These are phyloP conservation scores for Hypsopygia costalis DNA, from an alignment of 2,888 invertebrate genomes.

Conservation along the genomic window DNA sequence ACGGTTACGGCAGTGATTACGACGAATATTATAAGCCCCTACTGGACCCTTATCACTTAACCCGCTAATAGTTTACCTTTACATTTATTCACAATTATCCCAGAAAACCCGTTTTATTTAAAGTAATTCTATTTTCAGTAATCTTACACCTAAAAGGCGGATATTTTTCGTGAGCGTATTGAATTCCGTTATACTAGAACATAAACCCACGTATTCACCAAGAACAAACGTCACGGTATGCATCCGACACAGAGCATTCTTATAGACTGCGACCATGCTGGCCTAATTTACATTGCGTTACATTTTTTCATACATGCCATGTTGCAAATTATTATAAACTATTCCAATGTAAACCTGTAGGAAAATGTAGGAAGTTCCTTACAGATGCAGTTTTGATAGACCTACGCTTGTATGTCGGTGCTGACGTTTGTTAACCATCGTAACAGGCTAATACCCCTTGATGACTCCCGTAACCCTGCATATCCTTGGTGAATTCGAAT, in stretches of 20 bases:
- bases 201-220: neutral
- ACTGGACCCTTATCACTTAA: neutral
- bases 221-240: neutral
- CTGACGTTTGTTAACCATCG: no score
- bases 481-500: no score
- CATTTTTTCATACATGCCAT: no score
- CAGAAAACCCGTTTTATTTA: constrained; percentile 20
- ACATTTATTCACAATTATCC: constrained; percentile 14
- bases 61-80: neutral
- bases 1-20: neutral
- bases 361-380: no score
- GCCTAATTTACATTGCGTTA: no score
- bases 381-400: no score
- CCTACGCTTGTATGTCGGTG: no score
- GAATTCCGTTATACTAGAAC: constrained; percentile 6
- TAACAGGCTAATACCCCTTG: no score
- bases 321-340: no score
- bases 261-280: neutral
- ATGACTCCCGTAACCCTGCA: no score
- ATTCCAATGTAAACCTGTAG: no score
- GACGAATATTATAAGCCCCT: neutral
- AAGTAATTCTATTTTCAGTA: constrained; percentile 40
- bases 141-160: constrained; percentile 69
- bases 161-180: constrained; percentile 61
- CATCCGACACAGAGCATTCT: neutral